Base-by-base conservation (phyloP, 2,888 invertebrate species). In the Yponomeuta plumbellus region DNA sequence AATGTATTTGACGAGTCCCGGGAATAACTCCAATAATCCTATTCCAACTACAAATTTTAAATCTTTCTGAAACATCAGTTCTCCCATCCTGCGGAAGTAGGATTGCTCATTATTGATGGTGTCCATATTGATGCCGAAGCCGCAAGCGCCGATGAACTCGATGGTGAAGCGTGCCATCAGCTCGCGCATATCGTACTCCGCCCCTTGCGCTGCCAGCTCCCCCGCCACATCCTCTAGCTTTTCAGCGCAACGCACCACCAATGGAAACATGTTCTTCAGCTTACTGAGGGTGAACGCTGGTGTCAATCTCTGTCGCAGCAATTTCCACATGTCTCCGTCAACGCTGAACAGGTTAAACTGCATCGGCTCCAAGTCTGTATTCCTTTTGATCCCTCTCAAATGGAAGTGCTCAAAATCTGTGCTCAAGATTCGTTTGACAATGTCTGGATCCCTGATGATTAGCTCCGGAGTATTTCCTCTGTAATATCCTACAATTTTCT, bases 161-260 rank as follows among this genome's bases (percentile, higher is more conserved):
- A 67, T 69, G 20, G 69, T 69, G 65, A 66, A 69, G 13, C 68
- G 65, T 11, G 68, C 68, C 68, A 68, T 68, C 39, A 68, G 61
- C 17, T 68, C 68, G 4, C 69, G 13, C 1, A 67, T 65, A 39
- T 69, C 67, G 39, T 52, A 67, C 23, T 62, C 65, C 21, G 34
- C 63, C 17, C 61, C 63, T 4, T 17, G 57, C 11, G 39, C 26
- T 3, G 63, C 66, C 13, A 66, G 26, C 26, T 58, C 57, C 21
- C 44, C 61, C 11, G 62, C 34, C 11, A 66, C 17, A 11, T 1
- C 20, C 40, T 67, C 59, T 2, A 68, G 17, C 39, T 68, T 65
- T 52, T 68, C 66, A 26, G 68, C 66, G 26, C 68, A 68, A 13
- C 65, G 57, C 13, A 67, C 56, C 1, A 68, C 62, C 21, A 68